Evolutionary conservation across 2,888 invertebrate genomes (phyloP).

Genomic region (Lepidochrysops patricia): DNA sequence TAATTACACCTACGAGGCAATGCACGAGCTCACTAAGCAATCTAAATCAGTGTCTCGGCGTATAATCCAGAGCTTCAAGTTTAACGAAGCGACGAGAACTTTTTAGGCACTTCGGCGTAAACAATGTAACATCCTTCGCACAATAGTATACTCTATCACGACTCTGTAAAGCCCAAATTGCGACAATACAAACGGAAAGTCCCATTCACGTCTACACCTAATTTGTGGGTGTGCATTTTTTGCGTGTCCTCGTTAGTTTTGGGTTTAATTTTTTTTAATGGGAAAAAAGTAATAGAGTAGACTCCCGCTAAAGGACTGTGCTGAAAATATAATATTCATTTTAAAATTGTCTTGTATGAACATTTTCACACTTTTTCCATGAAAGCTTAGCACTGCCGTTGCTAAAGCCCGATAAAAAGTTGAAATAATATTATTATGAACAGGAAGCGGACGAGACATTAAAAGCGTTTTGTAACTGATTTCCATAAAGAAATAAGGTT

Average conservation of each 20-base stretch:
- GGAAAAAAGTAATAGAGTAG: slow-evolving; percentile 1
- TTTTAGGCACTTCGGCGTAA: slow-evolving; percentile 54
- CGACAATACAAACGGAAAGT: background rate
- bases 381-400: background rate
- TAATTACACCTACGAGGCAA: slow-evolving; percentile 23
- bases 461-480: background rate
- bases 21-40: slow-evolving; percentile 33
- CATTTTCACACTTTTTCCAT: background rate
- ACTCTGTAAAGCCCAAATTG: background rate
- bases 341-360: background rate
- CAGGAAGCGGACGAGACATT: background rate
- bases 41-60: slow-evolving; percentile 42
- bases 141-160: slow-evolving; percentile 32
- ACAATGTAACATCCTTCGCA: slow-evolving; percentile 33
- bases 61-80: slow-evolving; percentile 54
- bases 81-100: slow-evolving; percentile 56
- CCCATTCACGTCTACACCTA: slow-evolving; percentile 26
- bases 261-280: slow-evolving; percentile 9
- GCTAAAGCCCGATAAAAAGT: background rate
- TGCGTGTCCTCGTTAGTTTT: slow-evolving; percentile 36
- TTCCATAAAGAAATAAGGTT: background rate
- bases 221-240: slow-evolving; percentile 43
- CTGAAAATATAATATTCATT: background rate
- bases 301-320: background rate
- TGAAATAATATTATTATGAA: background rate